Evolutionary conservation across 37 sponge, comb jelly and placozoan genomes (phyloP).

Genomic region (Cladorhizidae sp.): DNA sequence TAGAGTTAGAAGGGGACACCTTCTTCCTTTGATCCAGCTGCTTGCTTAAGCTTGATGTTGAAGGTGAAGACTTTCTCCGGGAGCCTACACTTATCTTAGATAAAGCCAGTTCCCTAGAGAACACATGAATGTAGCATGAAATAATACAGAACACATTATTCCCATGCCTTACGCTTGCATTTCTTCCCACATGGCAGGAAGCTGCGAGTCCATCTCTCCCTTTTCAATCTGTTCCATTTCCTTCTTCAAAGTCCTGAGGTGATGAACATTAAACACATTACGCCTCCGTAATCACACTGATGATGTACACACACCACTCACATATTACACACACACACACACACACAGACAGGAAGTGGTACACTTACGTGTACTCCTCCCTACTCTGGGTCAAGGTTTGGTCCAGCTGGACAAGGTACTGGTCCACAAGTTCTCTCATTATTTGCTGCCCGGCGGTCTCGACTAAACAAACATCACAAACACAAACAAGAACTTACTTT

Average conservation of each 20-base stretch:
- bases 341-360: slow-evolving; percentile 6
- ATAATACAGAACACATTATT: not conserved
- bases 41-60: not conserved
- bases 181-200: slow-evolving; percentile 73
- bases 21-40: not conserved
- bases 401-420: slow-evolving; percentile 78
- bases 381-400: slow-evolving; percentile 34
- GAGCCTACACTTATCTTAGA: not conserved
- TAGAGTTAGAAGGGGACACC: not conserved
- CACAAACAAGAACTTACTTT: not conserved
- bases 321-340: not conserved
- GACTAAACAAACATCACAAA: slow-evolving; percentile 14
- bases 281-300: not conserved
- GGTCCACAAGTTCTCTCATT: slow-evolving; percentile 77
- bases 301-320: not conserved
- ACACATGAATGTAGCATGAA: not conserved
- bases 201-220: slow-evolving; percentile 56
- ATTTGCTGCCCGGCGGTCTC: slow-evolving; percentile 87
- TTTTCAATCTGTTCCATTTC: slow-evolving; percentile 70
- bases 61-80: not conserved
- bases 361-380: slow-evolving; percentile 64
- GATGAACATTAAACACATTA: slow-evolving; percentile 2
- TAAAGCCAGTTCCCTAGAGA: not conserved
- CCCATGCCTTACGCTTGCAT: slow-evolving; percentile 70
- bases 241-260: slow-evolving; percentile 44